Evolutionary conservation across 2,888 invertebrate genomes (phyloP).

Genomic region (Zonitis immaculata): DNA sequence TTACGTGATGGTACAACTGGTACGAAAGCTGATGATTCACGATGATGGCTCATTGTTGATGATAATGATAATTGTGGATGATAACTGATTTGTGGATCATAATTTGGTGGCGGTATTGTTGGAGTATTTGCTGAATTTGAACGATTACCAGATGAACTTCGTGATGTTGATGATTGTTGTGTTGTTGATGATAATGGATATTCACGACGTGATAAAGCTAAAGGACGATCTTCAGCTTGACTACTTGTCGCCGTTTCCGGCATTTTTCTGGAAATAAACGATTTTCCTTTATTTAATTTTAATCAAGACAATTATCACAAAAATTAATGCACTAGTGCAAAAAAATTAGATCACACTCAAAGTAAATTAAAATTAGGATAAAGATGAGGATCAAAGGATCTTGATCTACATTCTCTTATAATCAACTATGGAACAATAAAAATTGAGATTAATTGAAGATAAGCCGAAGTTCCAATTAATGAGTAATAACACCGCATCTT

Average conservation of each 20-base stretch:
- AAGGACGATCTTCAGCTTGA: constrained; percentile 46
- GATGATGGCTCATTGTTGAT: constrained; percentile 51
- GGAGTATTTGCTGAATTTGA: constrained; percentile 36
- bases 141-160: constrained; percentile 56
- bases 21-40: constrained; percentile 81
- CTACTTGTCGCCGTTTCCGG: constrained; percentile 31
- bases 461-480: too few species aligned
- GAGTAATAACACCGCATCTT: too few species aligned
- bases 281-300: too few species aligned
- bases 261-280: constrained; percentile 16
- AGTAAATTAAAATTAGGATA: too few species aligned
- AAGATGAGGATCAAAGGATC: too few species aligned
- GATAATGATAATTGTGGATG: constrained; percentile 42
- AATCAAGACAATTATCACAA: too few species aligned
- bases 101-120: constrained; percentile 17
- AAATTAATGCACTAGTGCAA: too few species aligned
- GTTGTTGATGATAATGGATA: constrained; percentile 48
- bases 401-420: too few species aligned
- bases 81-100: constrained; percentile 25
- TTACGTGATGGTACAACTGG: constrained; percentile 79
- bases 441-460: too few species aligned
- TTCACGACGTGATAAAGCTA: constrained; percentile 54
- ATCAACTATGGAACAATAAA: too few species aligned
- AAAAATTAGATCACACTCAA: too few species aligned
- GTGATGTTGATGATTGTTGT: constrained; percentile 47